Evolutionary conservation across 1,140 invertebrate species (phyloP).

Genomic region (Leptinotarsa undecemlineata): DNA sequence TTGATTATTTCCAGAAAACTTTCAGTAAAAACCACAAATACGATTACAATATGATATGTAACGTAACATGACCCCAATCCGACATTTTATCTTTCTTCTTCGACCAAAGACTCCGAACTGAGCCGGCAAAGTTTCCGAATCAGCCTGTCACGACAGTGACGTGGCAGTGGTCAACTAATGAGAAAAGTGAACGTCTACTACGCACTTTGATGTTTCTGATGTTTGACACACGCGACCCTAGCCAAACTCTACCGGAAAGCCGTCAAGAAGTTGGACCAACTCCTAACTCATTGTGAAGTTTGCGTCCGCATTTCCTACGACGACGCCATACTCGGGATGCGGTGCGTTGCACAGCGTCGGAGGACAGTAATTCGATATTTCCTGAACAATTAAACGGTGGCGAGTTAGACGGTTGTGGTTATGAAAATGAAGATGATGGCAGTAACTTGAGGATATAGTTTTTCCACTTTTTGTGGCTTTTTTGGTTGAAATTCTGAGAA

Average conservation of each 20-base stretch:
- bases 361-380: not conserved
- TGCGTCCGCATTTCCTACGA: constrained; percentile 2
- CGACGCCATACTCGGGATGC: not conserved
- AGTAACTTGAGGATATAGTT: no score
- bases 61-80: no score
- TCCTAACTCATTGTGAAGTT: not conserved
- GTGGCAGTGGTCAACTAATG: not conserved
- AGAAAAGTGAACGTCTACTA: constrained; percentile 3
- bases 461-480: no score
- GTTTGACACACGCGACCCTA: constrained; percentile 1
- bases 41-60: no score
- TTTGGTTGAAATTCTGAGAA: no score
- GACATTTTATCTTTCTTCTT: no score
- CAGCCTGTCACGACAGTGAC: not conserved
- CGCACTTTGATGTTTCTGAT: constrained; percentile 3
- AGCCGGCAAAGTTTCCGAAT: not conserved
- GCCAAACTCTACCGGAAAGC: not conserved
- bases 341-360: not conserved
- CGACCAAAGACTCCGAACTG: not conserved
- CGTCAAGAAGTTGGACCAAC: not conserved
- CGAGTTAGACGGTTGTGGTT: not conserved
- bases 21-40: no score
- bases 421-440: no score
- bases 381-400: not conserved
- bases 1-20: no score